These are phyloP conservation scores for Uria lomvia DNA, from an alignment of 2,113 vertebrate species.

Conservation along the genomic window DNA sequence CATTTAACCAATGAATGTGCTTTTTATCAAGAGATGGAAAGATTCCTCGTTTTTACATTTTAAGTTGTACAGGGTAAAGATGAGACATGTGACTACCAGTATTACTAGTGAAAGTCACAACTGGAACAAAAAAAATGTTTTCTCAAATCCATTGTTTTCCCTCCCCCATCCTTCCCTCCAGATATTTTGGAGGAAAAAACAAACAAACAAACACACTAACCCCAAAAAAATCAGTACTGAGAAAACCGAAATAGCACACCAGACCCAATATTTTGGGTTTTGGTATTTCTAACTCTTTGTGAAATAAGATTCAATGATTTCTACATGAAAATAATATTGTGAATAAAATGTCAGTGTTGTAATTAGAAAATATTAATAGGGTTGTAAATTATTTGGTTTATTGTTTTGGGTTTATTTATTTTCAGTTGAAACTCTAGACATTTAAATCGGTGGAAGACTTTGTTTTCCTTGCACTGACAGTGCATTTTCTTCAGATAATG, in stretches of 20 bases:
- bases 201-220: too few relatives aligned
- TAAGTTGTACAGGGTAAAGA: background rate
- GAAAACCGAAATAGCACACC: background rate
- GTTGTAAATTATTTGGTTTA: background rate
- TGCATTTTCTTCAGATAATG: background rate
- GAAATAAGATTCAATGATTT: background rate
- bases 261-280: fast-evolving
- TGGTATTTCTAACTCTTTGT: background rate
- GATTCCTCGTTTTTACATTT: background rate
- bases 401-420: background rate
- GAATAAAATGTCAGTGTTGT: background rate
- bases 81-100: background rate
- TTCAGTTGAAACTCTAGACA: background rate
- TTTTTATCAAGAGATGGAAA: background rate
- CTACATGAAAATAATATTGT: background rate
- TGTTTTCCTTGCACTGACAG: background rate
- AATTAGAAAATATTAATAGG: background rate
- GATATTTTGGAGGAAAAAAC: too few relatives aligned
- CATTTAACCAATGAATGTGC: background rate
- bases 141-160: background rate
- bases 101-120: background rate
- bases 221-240: background rate
- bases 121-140: background rate
- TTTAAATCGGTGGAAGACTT: background rate
- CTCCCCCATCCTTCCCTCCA: background rate